phyloP scores from a whole-genome alignment of 2,113 vertebrate genomes.

The Emydura subglobosa region DNA sequence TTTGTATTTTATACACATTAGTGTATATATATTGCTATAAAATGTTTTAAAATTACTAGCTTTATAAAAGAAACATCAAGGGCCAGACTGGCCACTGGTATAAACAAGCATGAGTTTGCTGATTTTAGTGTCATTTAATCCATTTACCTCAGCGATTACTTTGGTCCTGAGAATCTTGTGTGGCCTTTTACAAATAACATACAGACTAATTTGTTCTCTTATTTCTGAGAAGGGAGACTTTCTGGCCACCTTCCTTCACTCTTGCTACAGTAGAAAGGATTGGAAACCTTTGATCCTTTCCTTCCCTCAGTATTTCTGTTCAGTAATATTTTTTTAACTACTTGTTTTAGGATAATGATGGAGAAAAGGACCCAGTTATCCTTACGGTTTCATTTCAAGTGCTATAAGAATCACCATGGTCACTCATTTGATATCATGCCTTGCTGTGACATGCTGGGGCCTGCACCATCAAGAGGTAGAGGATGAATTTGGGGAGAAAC shows the following conservation, averaged over 20 bases:
- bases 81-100: not conserved
- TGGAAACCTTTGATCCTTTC: not conserved
- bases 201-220: not conserved
- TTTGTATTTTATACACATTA: not conserved
- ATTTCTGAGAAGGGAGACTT: not conserved
- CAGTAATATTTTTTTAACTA: not conserved
- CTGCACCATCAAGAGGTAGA: slow-evolving; percentile 4
- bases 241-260: not conserved
- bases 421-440: slow-evolving; percentile 48
- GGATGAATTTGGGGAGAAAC: not conserved
- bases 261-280: not conserved
- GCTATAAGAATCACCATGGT: slow-evolving; percentile 15
- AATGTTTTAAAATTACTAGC: not conserved
- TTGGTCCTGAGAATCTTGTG: not conserved
- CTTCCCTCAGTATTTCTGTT: not conserved
- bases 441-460: slow-evolving; percentile 16
- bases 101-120: not conserved
- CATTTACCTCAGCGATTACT: not conserved
- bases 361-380: slow-evolving; percentile 22
- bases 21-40: not conserved
- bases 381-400: slow-evolving; percentile 41
- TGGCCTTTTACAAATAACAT: not conserved
- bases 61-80: not conserved
- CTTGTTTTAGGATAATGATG: slow-evolving; percentile 37
- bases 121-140: not conserved